Evolutionary conservation across 2,113 vertebrate species (phyloP).

Genomic region (Brevimyrus niger): DNA sequence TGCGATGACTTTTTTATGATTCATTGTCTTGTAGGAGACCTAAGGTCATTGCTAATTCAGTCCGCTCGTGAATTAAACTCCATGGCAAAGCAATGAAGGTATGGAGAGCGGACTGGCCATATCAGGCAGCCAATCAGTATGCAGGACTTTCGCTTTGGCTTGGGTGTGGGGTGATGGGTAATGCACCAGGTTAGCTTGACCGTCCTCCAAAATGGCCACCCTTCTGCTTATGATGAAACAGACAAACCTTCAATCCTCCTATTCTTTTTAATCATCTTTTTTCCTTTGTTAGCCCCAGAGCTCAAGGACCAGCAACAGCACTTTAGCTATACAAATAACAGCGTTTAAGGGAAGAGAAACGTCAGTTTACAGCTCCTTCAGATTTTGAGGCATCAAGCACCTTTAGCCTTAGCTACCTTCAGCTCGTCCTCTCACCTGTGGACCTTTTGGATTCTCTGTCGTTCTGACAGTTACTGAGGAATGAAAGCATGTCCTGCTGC

Average conservation of each 20-base stretch:
- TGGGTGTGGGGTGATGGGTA: neutral
- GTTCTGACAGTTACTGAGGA: neutral
- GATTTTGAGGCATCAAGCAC: neutral
- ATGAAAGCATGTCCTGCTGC: neutral
- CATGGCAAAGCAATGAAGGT: neutral
- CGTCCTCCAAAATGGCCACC: neutral
- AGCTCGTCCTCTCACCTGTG: neutral
- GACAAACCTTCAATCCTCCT: neutral
- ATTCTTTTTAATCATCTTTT: neutral
- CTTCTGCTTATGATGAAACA: neutral
- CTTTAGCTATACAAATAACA: neutral
- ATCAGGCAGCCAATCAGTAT: neutral
- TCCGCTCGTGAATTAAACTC: neutral
- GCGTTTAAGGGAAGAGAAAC: neutral
- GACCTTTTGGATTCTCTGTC: neutral
- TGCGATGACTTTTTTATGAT: neutral
- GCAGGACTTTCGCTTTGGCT: neutral
- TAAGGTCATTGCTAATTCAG: neutral
- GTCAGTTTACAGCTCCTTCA: neutral
- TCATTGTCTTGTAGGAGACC: neutral
- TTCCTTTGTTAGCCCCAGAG: neutral
- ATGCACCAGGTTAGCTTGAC: neutral
- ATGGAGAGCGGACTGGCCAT: neutral
- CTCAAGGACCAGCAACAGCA: neutral
- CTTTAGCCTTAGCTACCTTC: neutral